These are phyloP conservation scores for Athalia rosae DNA, from an alignment of 2,888 invertebrate genomes.

Conservation along the genomic window DNA sequence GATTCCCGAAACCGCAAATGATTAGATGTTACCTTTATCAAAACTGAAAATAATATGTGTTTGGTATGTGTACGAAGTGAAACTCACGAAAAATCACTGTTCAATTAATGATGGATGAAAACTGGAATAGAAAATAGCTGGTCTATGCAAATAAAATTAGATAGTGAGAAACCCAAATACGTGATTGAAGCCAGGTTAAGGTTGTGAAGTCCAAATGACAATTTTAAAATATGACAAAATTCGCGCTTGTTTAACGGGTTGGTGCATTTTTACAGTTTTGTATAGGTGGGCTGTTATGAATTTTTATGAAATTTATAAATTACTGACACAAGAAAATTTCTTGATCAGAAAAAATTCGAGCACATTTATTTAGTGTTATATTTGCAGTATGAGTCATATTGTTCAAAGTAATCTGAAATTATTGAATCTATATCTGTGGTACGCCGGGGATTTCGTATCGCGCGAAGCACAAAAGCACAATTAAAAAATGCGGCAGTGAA, in stretches of 20 bases:
- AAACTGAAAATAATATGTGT: neutral
- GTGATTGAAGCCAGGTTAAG: constrained; percentile 20
- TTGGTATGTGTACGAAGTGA: constrained; percentile 3
- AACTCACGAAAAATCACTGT: neutral
- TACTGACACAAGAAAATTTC: neutral
- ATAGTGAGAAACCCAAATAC: constrained; percentile 7
- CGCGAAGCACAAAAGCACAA: constrained; percentile 13
- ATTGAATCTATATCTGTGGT: constrained; percentile 9
- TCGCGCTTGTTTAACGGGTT: constrained; percentile 24
- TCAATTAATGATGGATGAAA: neutral
- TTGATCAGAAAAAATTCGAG: neutral
- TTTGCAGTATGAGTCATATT: constrained; percentile 24
- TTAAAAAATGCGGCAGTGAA: neutral
- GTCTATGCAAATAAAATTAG: constrained; percentile 1
- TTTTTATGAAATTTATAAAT: constrained; percentile 31
- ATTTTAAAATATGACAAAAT: constrained; percentile 15
- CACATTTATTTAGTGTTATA: constrained; percentile 17
- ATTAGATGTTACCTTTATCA: constrained; percentile 6
- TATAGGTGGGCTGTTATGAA: constrained; percentile 37
- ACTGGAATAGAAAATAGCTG: constrained; percentile 15
- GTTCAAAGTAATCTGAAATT: constrained; percentile 12
- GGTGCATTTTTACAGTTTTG: constrained; percentile 39
- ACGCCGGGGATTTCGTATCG: constrained; percentile 24
- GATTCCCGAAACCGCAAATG: constrained; percentile 4
- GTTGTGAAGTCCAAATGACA: constrained; percentile 32